Evolutionary conservation across 2,797 vertebrate species (phyloP), one percentile per base, ranked within the genome.

Genomic region (Luscinia luscinia): DNA sequence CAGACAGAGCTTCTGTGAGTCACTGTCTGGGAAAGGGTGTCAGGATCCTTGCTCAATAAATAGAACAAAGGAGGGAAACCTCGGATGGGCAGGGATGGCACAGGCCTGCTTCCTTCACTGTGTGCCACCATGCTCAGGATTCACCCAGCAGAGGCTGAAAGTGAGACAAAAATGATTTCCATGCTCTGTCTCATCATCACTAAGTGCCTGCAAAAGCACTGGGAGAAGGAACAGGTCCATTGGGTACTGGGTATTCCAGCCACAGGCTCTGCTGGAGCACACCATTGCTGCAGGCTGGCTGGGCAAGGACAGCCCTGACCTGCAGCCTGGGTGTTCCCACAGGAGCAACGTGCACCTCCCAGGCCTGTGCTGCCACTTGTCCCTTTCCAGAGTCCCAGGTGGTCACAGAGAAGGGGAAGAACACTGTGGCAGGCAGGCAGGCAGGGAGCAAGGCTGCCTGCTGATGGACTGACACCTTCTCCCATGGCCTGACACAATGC

Each of bases 51-150:
- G 89, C 79, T 92, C 81, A 93, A 83, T 80, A 95, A 95, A 95
- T 55, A 93, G 94, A 95, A 93, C 87, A 94, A 92, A 93, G 89
- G 54, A 86, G 85, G 92, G 94, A 95, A 95, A 64, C 91, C 94
- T 93, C 7, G 40, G 76, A 92, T 95, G 93, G 94, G 92, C 94
- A 96, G 92, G 73, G 66, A 92, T 75, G 66, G 87, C 90, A 90
- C 87, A 95, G 82, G 57, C 87, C 52, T 34, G 32, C 88, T 85
- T 76, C 89, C 89, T n/a, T 59, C 81, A 27, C 48, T 2, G 3
- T 0, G 12, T 61, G 84, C 49, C 80, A 96, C 84, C 2, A 1
- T 67, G 72, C 67, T 32, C 57, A 80, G 86, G 74, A 74, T 87
- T 87, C 64, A 86, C 63, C 52, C 15, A 0, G 8, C 10, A 13